Evolutionary conservation across 2,113 vertebrate genomes (phyloP).

Genomic region (Cryptotis parvus): DNA sequence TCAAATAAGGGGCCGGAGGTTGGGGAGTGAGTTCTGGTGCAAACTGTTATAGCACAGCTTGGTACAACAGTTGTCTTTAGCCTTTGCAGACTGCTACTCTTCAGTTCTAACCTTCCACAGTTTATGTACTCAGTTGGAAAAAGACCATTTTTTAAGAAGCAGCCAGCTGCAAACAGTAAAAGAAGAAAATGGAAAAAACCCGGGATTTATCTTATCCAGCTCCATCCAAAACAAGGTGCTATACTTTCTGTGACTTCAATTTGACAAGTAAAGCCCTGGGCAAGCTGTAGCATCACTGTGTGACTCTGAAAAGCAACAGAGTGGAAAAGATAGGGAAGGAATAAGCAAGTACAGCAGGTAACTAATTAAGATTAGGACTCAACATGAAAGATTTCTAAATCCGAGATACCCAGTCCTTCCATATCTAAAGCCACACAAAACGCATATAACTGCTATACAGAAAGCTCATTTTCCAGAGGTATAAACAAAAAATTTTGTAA

Average conservation of each 20-base stretch:
- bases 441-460: not conserved
- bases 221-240: constrained; percentile 61
- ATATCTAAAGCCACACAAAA: not conserved
- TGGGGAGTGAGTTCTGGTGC: rapidly evolving
- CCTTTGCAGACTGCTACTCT: constrained; percentile 5
- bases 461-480: not conserved
- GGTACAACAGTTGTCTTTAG: constrained; percentile 8
- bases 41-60: not conserved
- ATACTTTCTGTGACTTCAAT: constrained; percentile 51
- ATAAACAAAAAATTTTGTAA: not conserved
- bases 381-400: not conserved
- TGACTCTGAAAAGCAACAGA: constrained; percentile 36
- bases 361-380: constrained; percentile 52
- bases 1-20: not conserved
- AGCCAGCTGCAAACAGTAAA: constrained; percentile 48
- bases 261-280: constrained; percentile 61
- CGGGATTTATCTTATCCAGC: constrained; percentile 63
- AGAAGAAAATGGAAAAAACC: constrained; percentile 48
- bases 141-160: not conserved
- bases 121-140: constrained; percentile 61
- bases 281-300: constrained; percentile 1
- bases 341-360: not conserved
- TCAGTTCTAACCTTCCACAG: not conserved
- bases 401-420: not conserved
- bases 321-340: constrained; percentile 33